Evolutionary conservation across 2,888 invertebrate species (phyloP).

Genomic region (Tuta absoluta): DNA sequence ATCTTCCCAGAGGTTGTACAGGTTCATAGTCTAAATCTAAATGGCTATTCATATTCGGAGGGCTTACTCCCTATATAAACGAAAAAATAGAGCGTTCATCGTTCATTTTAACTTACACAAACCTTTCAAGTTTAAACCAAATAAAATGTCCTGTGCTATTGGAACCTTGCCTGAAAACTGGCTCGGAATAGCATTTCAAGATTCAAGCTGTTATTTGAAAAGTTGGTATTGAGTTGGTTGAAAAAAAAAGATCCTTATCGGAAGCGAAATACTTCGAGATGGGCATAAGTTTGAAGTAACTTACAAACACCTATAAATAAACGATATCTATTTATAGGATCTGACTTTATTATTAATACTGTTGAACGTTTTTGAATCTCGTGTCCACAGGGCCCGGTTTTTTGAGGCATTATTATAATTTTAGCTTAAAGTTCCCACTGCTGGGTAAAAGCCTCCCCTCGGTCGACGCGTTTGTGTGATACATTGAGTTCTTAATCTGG

Average conservation of each 20-base stretch:
- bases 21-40: too few species aligned
- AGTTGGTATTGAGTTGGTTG: constrained; percentile 14
- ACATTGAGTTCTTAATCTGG: too few species aligned
- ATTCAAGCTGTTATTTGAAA: constrained; percentile 11
- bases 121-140: neutral
- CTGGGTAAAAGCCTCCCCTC: too few species aligned
- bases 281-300: neutral
- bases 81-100: too few species aligned
- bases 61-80: too few species aligned
- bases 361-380: too few species aligned
- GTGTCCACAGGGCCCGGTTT: too few species aligned
- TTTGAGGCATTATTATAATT: too few species aligned
- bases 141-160: neutral
- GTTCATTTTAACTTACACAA: neutral
- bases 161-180: neutral
- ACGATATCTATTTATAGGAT: neutral
- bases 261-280: constrained; percentile 2
- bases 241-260: neutral
- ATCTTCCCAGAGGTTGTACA: too few species aligned
- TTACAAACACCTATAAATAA: neutral
- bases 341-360: neutral
- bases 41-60: too few species aligned
- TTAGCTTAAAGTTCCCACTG: too few species aligned
- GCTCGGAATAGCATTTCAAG: neutral
- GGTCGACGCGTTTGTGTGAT: too few species aligned